Evolutionary conservation across 2,113 vertebrate species (phyloP), one percentile per base, ranked within the genome.

Genomic region (Psittacula cyanocephala): DNA sequence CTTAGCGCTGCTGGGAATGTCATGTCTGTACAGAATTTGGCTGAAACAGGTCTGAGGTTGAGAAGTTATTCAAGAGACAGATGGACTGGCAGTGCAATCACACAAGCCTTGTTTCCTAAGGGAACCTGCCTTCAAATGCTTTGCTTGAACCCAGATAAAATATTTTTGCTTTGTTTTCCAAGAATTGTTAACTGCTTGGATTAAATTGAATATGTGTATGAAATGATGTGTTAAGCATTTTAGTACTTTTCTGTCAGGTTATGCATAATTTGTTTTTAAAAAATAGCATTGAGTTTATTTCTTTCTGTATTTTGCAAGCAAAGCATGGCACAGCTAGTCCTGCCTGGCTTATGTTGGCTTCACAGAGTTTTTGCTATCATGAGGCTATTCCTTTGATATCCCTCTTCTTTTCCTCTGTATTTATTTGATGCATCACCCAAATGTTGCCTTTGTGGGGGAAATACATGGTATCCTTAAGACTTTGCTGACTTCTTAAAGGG

Each of bases 111-210:
- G 47, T 93, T 85, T 94, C 95, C 96, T 93, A 65, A 71, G 71
- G 91, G 91, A 86, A 84, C 84, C 69, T 93, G 89, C 69, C 55
- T 95, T 86, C 72, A 79, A 86, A 63, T 75, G 55, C 79, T 93
- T 90, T 77, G 68, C 88, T 93, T 86, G 91, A 94, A 94, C 53
- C 16, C 64, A 81, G 88, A 95, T 88, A 74, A 94, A 91, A 23
- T 78, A 13, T 5, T 83, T 90, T 78, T 92, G 67, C 55, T 71
- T 91, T 93, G 46, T 86, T 93, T 95, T 93, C 88, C 86, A 88
- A 74, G 76, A 33, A 43, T 92, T 76, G 18, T 57, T 83, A 85
- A 72, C 71, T 82, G 47, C 82, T 80, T 89, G 57, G 67, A 84
- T 85, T 93, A 78, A 93, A 53, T 28, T n/a, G 65, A 80, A 46